Evolutionary conservation across 2,113 vertebrate genomes (phyloP).

Genomic region (Cheirogaleus medius): DNA sequence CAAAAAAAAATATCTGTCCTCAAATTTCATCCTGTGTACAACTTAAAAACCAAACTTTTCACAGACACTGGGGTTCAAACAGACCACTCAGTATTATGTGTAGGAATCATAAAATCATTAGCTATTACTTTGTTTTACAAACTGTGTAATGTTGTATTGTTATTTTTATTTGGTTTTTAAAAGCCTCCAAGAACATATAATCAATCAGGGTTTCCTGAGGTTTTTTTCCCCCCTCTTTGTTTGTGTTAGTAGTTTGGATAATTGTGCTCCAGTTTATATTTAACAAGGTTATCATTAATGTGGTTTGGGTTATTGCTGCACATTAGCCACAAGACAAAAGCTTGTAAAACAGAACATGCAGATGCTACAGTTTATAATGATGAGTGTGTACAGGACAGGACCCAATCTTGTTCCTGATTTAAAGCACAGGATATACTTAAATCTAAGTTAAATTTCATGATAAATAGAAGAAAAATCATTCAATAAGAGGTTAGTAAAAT

Average conservation of each 20-base stretch:
- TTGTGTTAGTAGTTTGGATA: slow-evolving; percentile 80
- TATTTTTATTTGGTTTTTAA: slow-evolving; percentile 77
- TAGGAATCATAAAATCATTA: slow-evolving; percentile 2
- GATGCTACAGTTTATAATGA: slow-evolving; percentile 29
- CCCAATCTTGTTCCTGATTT: background rate
- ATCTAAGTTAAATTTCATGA: background rate
- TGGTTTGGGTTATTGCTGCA: slow-evolving; percentile 72
- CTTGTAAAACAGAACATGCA: background rate
- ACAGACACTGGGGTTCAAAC: background rate
- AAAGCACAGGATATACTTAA: background rate
- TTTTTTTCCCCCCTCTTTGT: slow-evolving; percentile 16
- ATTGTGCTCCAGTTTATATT: slow-evolving; percentile 79
- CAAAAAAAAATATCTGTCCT: background rate
- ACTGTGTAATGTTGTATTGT: slow-evolving; percentile 25
- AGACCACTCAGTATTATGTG: background rate
- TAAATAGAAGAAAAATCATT: background rate
- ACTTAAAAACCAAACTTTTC: background rate
- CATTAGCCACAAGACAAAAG: slow-evolving; percentile 59
- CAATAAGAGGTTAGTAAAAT: background rate
- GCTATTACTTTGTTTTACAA: background rate
- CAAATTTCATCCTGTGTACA: background rate
- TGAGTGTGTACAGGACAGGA: background rate
- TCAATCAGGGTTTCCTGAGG: slow-evolving; percentile 64
- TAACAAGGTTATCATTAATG: slow-evolving; percentile 81
- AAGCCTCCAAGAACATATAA: slow-evolving; percentile 64